Base-by-base conservation (phyloP, 1,140 invertebrate species). In the Tachypleus tridentatus region DNA sequence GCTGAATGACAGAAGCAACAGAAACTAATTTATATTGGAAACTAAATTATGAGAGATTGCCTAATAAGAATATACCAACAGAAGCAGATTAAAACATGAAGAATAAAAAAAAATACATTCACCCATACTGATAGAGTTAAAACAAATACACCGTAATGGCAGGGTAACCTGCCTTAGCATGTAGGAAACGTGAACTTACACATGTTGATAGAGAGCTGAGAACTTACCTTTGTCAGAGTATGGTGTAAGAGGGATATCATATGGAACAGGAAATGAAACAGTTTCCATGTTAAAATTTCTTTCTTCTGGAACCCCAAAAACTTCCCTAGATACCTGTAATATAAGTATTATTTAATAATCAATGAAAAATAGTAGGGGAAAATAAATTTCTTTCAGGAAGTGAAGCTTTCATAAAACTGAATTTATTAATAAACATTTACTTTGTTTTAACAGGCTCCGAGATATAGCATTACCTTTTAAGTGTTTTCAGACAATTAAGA, bases 191-290 rank as follows among this genome's bases (percentile, higher is more conserved):
- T 58, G 58, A 29, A 29, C 58, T 58, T 58, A 47, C 9, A 58
- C 3, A 54, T 54, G 1, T 54, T n/a, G 8, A 54, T 2, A 9
- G 8, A n/a, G n/a, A 54, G 3, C 6, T 60, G 8, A n/a, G n/a
- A 54, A 58, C 6, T 60, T 63, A 71, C 66, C 65, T 61, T 59
- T 48, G 10, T 60, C 70, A 4, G 72, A 75, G 74, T 91, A 92
- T 3, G 81, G 80, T 1, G 80, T 80, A 51, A 87, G 74, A 4
- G 89, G 89, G 4, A 89, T 72, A 78, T 92, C 89, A 74, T 86
- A 91, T n/a, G 89, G 87, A 67, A 91, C 72, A 3, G 85, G 83
- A 74, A 92, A 86, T 5, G 67, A 57, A 57, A 60, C 62, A 51
- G 52, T 60, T 11, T 58, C 57, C 29, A 29, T 29, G 29, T 29